phyloP scores from a whole-genome alignment of 1,140 invertebrate genomes.

The Ostrea edulis region DNA sequence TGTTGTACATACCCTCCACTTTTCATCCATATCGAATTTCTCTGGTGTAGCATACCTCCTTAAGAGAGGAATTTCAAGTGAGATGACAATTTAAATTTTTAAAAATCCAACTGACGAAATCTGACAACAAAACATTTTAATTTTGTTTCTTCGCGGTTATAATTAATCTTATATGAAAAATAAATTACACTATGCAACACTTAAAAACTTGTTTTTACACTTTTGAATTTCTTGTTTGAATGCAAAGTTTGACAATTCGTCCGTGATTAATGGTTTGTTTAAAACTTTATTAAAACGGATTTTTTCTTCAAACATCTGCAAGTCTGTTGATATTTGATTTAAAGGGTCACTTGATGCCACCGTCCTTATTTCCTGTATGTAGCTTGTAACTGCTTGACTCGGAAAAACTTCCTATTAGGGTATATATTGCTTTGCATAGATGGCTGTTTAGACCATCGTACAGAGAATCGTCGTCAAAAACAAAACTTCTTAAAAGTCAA shows the following conservation, averaged over 20 bases:
- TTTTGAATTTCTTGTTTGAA: slow-evolving; percentile 26
- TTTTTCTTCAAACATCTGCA: slow-evolving; percentile 11
- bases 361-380: background rate
- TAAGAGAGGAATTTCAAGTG: background rate
- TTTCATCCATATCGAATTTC: too few relatives aligned
- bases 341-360: background rate
- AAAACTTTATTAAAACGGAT: slow-evolving; percentile 7
- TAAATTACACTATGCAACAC: background rate
- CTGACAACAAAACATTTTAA: slow-evolving; percentile 1
- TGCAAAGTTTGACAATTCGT: slow-evolving; percentile 24
- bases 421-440: background rate
- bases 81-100: background rate
- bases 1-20: too few relatives aligned
- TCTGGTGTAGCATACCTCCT: too few relatives aligned
- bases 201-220: background rate
- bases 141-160: background rate
- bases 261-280: slow-evolving; percentile 18
- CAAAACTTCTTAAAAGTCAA: too few relatives aligned
- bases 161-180: slow-evolving; percentile 11
- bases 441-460: too few relatives aligned
- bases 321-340: background rate
- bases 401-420: background rate
- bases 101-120: background rate
- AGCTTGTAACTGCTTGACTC: background rate
- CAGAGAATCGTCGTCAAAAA: too few relatives aligned